Conservation (phyloP, 2,888 invertebrate genomes). For the Drosophila falleni region DNA sequence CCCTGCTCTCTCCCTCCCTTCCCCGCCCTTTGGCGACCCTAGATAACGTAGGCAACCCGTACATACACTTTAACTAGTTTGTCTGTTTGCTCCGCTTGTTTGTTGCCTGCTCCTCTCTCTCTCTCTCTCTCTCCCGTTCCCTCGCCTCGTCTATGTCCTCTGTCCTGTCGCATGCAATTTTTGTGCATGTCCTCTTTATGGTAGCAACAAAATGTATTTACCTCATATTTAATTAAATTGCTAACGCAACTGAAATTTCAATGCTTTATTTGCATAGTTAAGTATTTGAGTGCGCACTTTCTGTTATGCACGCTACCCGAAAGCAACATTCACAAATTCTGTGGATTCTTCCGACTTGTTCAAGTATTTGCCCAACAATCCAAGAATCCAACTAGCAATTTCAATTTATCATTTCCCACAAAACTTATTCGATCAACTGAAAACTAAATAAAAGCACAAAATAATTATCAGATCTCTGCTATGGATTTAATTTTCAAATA, state of each 20-base stretch:
- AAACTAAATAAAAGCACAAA: background rate
- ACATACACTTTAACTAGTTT: slow-evolving; percentile 72
- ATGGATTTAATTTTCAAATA: background rate
- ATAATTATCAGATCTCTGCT: background rate
- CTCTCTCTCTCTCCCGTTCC: background rate
- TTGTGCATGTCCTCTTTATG: slow-evolving; percentile 68
- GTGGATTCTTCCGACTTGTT: background rate
- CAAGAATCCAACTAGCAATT: background rate
- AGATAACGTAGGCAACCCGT: slow-evolving; percentile 15
- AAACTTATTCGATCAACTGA: background rate
- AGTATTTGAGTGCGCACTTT: slow-evolving; percentile 46
- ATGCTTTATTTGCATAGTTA: slow-evolving; percentile 74
- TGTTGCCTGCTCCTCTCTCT: slow-evolving; percentile 13
- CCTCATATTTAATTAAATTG: slow-evolving; percentile 79
- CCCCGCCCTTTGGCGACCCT: background rate
- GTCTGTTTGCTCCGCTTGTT: slow-evolving; percentile 68
- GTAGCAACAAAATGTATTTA: slow-evolving; percentile 61
- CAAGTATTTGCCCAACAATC: background rate
- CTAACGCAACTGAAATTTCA: slow-evolving; percentile 65
- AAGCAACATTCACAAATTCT: background rate
- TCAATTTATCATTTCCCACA: background rate
- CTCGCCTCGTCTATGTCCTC: background rate
- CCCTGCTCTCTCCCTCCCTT: background rate
- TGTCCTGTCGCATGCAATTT: slow-evolving; percentile 64
- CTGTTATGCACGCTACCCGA: slow-evolving; percentile 38